These are phyloP conservation scores for Caenorhabditis elegans DNA, from an alignment of 1,140 invertebrate genomes.

Conservation along the genomic window DNA sequence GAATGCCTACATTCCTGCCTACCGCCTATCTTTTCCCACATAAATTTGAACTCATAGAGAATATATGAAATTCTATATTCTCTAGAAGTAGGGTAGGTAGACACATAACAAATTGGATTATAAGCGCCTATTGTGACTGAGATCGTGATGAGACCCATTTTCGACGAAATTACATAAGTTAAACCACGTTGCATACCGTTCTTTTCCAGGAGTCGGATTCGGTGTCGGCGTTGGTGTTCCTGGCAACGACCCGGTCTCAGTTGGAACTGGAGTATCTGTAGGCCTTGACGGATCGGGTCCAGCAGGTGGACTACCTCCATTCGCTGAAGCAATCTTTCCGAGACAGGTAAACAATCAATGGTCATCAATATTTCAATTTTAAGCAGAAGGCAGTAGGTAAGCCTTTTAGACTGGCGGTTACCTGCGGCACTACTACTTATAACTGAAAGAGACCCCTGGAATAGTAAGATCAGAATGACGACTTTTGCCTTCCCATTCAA, in stretches of 20 bases:
- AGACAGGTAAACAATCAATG: constrained; percentile 19
- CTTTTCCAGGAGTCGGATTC: constrained; percentile 43
- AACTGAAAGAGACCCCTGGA: not conserved
- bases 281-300: constrained; percentile 21
- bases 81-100: too few species aligned
- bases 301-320: constrained; percentile 37
- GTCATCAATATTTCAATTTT: constrained; percentile 14
- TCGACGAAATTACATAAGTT: too few species aligned
- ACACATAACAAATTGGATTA: too few species aligned
- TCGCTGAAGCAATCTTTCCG: constrained; percentile 35
- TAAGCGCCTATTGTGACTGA: too few species aligned
- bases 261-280: constrained; percentile 34
- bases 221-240: constrained; percentile 42
- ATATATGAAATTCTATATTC: too few species aligned
- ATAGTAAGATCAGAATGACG: not conserved
- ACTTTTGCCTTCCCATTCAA: not conserved
- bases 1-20: too few species aligned
- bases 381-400: constrained; percentile 30
- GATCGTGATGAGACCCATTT: too few species aligned
- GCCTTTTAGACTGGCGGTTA: not conserved
- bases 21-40: too few species aligned
- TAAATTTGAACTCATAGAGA: too few species aligned
- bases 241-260: constrained; percentile 43
- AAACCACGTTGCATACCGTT: too few species aligned
- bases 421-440: constrained; percentile 32